Base-by-base conservation (phyloP, 2,888 invertebrate species). In the Zootermopsis nevadensis region DNA sequence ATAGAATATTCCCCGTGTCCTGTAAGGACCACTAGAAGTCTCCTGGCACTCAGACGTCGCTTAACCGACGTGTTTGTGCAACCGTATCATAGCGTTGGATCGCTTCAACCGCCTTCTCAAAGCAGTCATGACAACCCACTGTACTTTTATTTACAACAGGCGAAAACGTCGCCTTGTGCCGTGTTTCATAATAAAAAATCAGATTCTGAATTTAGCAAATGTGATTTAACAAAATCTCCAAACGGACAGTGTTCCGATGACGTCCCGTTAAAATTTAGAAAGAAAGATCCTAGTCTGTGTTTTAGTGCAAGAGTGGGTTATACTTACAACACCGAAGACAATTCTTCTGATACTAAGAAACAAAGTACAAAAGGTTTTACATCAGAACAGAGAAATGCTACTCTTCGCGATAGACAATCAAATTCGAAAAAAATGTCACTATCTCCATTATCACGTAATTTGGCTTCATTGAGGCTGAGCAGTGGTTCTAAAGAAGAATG, bases 1-100 rank as follows among this genome's bases (percentile, higher is more conserved):
- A 92, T 92, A 85, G 93, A 93, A 88, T 93, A 93, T 84, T 89
- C 90, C 4, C 89, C 90, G 4, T 88, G 89, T 85, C 86, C 87
- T 1, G 85, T 88, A 82, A 85, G 88, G 88, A 87, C 90, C 89
- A 88, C 89, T 88, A 89, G 89, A 90, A 42, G 89, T 90, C 69
- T 91, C 89, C 86, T 90, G 90, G 90, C 90, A 85, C 90, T 90
- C 86, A 85, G 87, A 24, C 90, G 90, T 31, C 91, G 91, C 19
- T 86, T 91, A 82, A 91, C 91, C 30, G 91, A 91, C 86, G 91
- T 91, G 85, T 84, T 85, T 80, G 69, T 55, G 19, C 66, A 66
- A 30, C 53, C 80, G 19, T 60, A 72, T 53, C 77, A 6, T 33
- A 83, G 80, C 55, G 53, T 77, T 0, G 80, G 82, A n/a, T 67